Percentiles rank a stretch among this genome's conserved stretches.
Evolutionary conservation across 2,797 vertebrate genomes (phyloP).

Genomic region (Neopelma chrysocephalum): DNA sequence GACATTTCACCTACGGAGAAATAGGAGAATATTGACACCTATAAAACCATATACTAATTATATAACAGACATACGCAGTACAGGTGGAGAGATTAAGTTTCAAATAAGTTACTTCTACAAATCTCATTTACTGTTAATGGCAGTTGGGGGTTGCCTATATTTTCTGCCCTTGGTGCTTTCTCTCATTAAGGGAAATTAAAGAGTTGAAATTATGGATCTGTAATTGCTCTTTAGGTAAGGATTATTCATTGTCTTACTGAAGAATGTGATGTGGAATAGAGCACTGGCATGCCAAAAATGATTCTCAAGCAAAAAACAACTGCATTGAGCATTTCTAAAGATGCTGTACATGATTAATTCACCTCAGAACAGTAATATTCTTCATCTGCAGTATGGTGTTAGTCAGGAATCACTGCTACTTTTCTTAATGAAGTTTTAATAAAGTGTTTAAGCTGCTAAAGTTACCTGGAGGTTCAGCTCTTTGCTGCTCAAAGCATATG

Average conservation of each 20-base stretch:
- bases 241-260: conserved; percentile 5
- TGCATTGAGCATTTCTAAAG: not conserved
- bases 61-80: not conserved
- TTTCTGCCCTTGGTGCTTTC: not conserved
- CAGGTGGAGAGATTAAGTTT: not conserved
- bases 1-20: not conserved
- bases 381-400: not conserved
- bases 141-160: not conserved
- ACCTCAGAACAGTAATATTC: not conserved
- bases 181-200: conserved; percentile 13
- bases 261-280: not conserved
- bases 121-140: not conserved
- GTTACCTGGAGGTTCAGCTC: not conserved
- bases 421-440: not conserved
- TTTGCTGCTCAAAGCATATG: not conserved
- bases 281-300: not conserved
- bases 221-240: conserved; percentile 29
- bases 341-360: not conserved
- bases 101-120: not conserved
- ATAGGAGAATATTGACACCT: not conserved
- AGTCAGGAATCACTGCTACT: not conserved
- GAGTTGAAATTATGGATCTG: not conserved
- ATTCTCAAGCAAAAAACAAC: not conserved
- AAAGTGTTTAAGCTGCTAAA: not conserved
- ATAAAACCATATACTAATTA: not conserved